A percentile compares a stretch with the other conserved stretches of the same genome.
Evolutionary conservation across 2,888 invertebrate genomes (phyloP).

Genomic region (Scaptomyza reducta): DNA sequence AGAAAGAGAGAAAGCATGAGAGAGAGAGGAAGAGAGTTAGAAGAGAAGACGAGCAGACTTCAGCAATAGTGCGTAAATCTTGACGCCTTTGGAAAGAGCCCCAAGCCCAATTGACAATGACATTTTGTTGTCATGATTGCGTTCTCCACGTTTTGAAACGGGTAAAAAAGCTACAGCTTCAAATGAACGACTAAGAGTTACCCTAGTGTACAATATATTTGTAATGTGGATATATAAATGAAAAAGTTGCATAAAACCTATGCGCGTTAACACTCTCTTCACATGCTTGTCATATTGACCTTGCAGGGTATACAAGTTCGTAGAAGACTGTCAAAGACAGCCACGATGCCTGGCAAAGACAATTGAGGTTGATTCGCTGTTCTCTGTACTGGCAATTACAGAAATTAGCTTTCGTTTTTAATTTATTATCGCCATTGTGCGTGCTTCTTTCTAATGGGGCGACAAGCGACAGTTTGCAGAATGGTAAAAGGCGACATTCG

Average conservation of each 20-base stretch:
- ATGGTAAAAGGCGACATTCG: conserved; percentile 10
- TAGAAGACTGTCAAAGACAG: conserved; percentile 21
- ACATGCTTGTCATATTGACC: not conserved
- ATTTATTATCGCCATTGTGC: conserved; percentile 77
- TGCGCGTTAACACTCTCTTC: no score
- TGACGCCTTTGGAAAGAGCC: conserved; percentile 63
- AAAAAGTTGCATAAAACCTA: no score
- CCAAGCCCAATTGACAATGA: conserved; percentile 72
- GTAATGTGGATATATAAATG: no score
- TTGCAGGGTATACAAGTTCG: conserved; percentile 14
- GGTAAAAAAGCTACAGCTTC: not conserved
- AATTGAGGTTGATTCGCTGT: conserved; percentile 62
- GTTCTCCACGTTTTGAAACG: conserved; percentile 17
- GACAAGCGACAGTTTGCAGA: conserved; percentile 48
- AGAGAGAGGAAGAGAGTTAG: no score
- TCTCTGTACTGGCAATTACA: conserved; percentile 69
- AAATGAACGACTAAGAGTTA: conserved; percentile 4
- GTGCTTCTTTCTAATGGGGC: conserved; percentile 72
- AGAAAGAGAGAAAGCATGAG: not conserved
- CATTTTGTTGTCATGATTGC: conserved; percentile 70
- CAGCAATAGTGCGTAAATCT: conserved; percentile 77
- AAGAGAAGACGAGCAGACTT: conserved; percentile 12
- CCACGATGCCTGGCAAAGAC: conserved; percentile 35
- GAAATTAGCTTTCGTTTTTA: conserved; percentile 80
- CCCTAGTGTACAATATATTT: no score